Conservation (phyloP, 2,113 vertebrate genomes). For the Chrysochloris asiatica region DNA sequence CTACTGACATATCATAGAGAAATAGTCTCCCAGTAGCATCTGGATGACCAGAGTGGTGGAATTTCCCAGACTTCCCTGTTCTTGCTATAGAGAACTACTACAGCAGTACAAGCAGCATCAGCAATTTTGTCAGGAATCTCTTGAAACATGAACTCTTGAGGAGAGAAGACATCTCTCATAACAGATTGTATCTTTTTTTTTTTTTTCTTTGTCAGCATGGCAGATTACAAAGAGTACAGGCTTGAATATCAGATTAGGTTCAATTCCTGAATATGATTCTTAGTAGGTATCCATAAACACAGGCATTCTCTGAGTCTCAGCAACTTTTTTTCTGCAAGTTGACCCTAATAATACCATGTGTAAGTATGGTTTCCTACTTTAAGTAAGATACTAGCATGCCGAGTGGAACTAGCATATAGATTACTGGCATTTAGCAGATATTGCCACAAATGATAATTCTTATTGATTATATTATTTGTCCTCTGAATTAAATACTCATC, state of each 20-base stretch:
- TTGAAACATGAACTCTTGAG: conserved; percentile 1
- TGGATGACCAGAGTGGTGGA: neutral
- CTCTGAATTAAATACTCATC: neutral
- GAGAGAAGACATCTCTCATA: neutral
- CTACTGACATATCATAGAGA: neutral
- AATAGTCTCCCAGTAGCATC: neutral
- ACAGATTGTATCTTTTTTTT: neutral
- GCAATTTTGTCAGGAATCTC: neutral
- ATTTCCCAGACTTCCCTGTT: neutral
- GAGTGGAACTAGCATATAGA: neutral
- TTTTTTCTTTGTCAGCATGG: neutral
- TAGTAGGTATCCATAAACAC: neutral
- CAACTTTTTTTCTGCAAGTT: neutral
- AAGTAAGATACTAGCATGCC: neutral
- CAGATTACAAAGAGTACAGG: neutral
- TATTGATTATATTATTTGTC: neutral
- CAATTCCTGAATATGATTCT: neutral
- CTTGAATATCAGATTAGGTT: neutral
- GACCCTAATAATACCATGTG: neutral
- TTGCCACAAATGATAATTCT: neutral
- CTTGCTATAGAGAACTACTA: neutral
- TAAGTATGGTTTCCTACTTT: neutral
- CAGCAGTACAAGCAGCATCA: neutral
- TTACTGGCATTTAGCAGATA: neutral
- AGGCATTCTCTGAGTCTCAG: neutral